phyloP scores from a whole-genome alignment of 1,140 invertebrate species.

The Brachionus koreanus region DNA sequence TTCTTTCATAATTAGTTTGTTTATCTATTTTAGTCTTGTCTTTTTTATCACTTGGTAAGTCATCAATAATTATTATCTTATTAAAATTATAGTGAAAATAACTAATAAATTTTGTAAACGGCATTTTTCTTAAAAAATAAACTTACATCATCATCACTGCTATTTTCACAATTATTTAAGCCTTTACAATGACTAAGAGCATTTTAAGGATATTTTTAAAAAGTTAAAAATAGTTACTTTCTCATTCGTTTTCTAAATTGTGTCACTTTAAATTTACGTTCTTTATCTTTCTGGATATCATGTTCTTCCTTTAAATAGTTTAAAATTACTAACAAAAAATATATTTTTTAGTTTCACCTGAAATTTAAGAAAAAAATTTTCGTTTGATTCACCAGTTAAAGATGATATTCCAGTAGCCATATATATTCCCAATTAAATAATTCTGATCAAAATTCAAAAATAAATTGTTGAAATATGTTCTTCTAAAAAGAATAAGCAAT shows the following conservation, averaged over 20 bases:
- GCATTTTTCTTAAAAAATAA: background rate
- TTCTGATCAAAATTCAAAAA: too few relatives aligned
- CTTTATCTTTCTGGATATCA: background rate
- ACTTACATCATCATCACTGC: background rate
- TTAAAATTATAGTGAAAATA: background rate
- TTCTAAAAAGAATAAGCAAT: too few relatives aligned
- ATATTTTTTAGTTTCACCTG: background rate
- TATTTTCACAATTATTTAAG: background rate
- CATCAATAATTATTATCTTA: conserved; percentile 16
- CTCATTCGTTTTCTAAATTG: background rate
- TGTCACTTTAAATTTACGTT: background rate
- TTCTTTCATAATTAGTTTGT: too few relatives aligned
- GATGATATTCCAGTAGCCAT: background rate
- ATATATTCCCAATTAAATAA: background rate
- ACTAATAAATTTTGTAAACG: background rate
- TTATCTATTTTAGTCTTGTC: too few relatives aligned
- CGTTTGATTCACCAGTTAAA: background rate
- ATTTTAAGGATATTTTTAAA: background rate
- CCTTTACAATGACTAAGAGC: background rate
- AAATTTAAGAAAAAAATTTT: background rate
- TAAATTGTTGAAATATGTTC: background rate
- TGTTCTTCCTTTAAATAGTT: background rate
- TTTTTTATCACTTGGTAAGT: background rate
- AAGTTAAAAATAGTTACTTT: background rate
- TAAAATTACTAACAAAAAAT: background rate